Evolutionary conservation across 2,113 vertebrate genomes (phyloP), one percentile per base, ranked within the genome.

Genomic region (Delphinus delphis): DNA sequence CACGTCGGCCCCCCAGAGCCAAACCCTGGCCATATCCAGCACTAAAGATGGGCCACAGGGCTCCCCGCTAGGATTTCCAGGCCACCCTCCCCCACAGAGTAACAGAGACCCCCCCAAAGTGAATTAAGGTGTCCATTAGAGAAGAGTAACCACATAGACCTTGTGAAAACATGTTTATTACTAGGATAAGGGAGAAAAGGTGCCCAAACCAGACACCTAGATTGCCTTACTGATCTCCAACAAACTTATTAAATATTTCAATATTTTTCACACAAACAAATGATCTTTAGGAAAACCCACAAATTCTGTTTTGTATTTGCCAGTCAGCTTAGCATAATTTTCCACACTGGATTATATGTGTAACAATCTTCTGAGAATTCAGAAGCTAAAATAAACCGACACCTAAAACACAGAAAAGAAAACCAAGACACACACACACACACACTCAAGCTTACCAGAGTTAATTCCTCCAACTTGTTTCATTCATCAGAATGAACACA

Each of bases 131-230:
- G 33, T 14, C 20, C 41, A 9, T n/a, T 14, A 55, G n/a, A 76
- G 18, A 23, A 20, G 28, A 55, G 23, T 2, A 4, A 20, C 4
- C 6, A 0, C n/a, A 18, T 12, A 33, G 26, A 55, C 4, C 1
- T 33, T 38, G 20, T 14, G 44, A 85, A 53, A 53, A 31, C 5
- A 3, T 11, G 9, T 6, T 68, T n/a, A 15, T 74, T 63, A 15
- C 28, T 41, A 17, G 62, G 20, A 13, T 25, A 38, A 80, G 9
- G 41, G 53, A 10, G 8, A 21, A 20, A 28, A 8, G 20, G 18
- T 20, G 28, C 12, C 12, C 28, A 74, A 12, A 44, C 12, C 2
- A 47, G 63, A 13, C 31, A 12, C 58, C 88, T 60, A 8, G 13
- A 31, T 3, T 17, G 23, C 9, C 50, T 47, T 7, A 25, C 4